These are phyloP conservation scores for Hipparchia sbordonii DNA, from an alignment of 2,888 invertebrate species.

Conservation along the genomic window DNA sequence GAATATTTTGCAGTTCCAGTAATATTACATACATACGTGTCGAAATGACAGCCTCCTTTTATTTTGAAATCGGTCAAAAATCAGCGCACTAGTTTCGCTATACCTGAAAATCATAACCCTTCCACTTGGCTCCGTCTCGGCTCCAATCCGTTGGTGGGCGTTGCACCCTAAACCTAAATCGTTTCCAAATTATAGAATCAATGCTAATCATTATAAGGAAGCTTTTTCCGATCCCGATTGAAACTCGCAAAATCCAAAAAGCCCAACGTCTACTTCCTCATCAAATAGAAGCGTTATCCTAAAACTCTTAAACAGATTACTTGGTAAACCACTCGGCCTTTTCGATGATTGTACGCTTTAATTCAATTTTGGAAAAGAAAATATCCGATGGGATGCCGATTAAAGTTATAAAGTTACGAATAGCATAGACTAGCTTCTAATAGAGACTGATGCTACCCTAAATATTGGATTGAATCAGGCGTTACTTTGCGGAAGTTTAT, in stretches of 20 bases:
- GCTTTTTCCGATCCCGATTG: not conserved
- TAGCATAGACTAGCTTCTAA: constrained; percentile 6
- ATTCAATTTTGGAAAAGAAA: constrained; percentile 27
- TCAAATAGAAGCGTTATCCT: not conserved
- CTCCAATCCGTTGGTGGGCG: too few species aligned
- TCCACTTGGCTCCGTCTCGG: too few species aligned
- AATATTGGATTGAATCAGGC: too few species aligned
- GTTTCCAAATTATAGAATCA: too few species aligned
- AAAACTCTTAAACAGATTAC: constrained; percentile 15
- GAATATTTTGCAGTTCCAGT: too few species aligned
- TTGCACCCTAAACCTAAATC: too few species aligned
- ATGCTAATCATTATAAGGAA: not conserved
- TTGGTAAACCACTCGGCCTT: constrained; percentile 21
- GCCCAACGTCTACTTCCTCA: not conserved
- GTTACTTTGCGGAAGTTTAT: too few species aligned
- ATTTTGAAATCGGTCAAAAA: too few species aligned
- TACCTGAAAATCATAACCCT: too few species aligned
- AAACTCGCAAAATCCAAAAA: not conserved
- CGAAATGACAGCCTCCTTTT: too few species aligned
- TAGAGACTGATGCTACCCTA: not conserved
- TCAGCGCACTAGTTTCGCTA: too few species aligned
- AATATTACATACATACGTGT: too few species aligned
- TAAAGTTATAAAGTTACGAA: constrained; percentile 23
- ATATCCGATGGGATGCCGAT: constrained; percentile 22
- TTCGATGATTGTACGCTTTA: constrained; percentile 26